phyloP scores from a whole-genome alignment of 2,797 vertebrate genomes.

The Acropternis orthonyx region DNA sequence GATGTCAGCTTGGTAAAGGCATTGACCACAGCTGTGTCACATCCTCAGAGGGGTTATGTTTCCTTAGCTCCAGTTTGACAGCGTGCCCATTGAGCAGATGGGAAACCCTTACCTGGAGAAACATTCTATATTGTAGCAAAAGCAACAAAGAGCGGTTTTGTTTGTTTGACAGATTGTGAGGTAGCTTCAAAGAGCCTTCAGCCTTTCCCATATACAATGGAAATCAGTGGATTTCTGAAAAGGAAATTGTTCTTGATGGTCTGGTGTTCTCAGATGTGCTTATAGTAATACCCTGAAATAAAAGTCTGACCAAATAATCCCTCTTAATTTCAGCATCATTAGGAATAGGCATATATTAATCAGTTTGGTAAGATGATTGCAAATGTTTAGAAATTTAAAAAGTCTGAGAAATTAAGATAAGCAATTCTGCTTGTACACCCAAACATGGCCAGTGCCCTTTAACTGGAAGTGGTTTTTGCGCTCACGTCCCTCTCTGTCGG shows the following conservation, averaged over 20 bases:
- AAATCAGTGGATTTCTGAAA: background rate
- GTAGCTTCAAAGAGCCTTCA: background rate
- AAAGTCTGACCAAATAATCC: background rate
- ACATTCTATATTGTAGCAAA: background rate
- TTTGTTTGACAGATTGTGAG: background rate
- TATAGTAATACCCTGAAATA: background rate
- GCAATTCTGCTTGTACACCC: background rate
- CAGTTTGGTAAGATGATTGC: background rate
- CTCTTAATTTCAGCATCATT: background rate
- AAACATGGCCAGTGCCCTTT: background rate
- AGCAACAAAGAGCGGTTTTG: background rate
- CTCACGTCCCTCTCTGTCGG: accelerated
- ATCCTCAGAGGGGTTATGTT: background rate
- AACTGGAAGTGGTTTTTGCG: accelerated
- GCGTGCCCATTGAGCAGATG: background rate
- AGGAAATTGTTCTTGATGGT: background rate
- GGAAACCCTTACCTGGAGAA: background rate
- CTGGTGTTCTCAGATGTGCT: background rate
- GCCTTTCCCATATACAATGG: background rate
- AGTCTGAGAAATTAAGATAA: background rate
- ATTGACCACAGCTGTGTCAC: background rate
- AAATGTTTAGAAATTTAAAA: background rate
- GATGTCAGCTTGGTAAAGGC: background rate
- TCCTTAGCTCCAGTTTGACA: background rate
- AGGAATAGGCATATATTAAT: accelerated